These are phyloP conservation scores for Caenorhabditis sinica DNA, from an alignment of 2,888 invertebrate genomes.

Conservation along the genomic window DNA sequence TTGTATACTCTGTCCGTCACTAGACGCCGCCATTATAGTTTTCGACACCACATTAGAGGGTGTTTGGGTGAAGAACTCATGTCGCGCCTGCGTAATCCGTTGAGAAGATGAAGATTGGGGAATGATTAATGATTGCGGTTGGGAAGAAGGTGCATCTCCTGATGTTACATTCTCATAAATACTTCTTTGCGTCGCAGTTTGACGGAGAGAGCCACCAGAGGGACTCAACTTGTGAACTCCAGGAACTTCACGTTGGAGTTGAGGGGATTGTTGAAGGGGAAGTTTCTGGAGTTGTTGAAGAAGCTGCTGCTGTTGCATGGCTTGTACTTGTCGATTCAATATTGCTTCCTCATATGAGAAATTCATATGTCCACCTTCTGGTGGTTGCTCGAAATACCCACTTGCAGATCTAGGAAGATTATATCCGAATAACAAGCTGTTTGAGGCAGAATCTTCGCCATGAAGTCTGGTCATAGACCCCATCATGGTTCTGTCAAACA, in stretches of 20 bases:
- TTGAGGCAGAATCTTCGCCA: slow-evolving; percentile 60
- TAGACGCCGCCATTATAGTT: slow-evolving; percentile 56
- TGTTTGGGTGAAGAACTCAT: slow-evolving; percentile 62
- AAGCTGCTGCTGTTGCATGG: slow-evolving; percentile 49
- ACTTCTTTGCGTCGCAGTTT: slow-evolving; percentile 59
- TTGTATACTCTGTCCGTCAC: slow-evolving; percentile 48
- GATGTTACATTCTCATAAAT: slow-evolving; percentile 62
- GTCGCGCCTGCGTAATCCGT: slow-evolving; percentile 45
- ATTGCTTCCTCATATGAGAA: slow-evolving; percentile 70
- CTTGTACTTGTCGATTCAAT: slow-evolving; percentile 34
- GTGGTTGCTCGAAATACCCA: slow-evolving; percentile 74
- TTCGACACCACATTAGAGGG: slow-evolving; percentile 62
- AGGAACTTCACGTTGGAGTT: slow-evolving; percentile 36
- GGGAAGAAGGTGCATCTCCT: slow-evolving; percentile 34
- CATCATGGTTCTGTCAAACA: slow-evolving; percentile 52
- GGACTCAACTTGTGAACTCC: slow-evolving; percentile 54
- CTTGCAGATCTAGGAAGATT: slow-evolving; percentile 75
- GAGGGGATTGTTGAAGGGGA: slow-evolving; percentile 41
- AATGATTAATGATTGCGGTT: slow-evolving; percentile 48
- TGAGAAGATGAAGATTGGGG: slow-evolving; percentile 45
- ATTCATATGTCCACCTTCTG: slow-evolving; percentile 57
- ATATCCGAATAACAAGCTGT: slow-evolving; percentile 53
- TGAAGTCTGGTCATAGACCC: slow-evolving; percentile 77
- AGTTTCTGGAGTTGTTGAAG: slow-evolving; percentile 54
- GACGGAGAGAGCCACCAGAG: slow-evolving; percentile 46